Evolutionary conservation across 2,797 vertebrate species (phyloP), one percentile per base, ranked within the genome.

Genomic region (Ataeniobius toweri): DNA sequence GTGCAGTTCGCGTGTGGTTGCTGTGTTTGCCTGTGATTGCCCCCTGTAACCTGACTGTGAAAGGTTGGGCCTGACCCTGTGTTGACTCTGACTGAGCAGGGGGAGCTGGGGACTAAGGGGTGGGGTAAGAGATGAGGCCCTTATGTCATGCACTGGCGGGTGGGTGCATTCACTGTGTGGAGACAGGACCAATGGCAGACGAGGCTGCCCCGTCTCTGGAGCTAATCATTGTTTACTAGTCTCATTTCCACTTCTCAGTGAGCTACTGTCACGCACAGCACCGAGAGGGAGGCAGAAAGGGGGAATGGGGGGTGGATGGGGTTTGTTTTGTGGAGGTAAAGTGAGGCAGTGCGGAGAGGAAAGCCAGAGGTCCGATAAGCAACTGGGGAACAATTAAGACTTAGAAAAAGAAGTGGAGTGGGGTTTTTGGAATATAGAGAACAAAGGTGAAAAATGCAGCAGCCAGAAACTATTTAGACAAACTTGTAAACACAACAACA

Each of bases 181-280:
- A 93, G 91, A 91, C 89, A 76, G 90, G 89, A 90, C 94, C 91
- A 93, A 91, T 90, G 90, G 94, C 89, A 93, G 92, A 93, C 89
- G 77, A 71, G 90, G 83, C 92, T 79, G 86, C 85, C 87, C 86
- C 55, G 78, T 92, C 93, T 95, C 94, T 96, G 96, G 95, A 96
- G 94, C 93, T 95, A 96, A 96, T 96, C 95, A 95, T 93, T 96
- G 93, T 96, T 96, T 96, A 96, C 95, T 95, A 95, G 93, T 94
- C 94, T 96, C 94, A 95, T 95, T 96, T 96, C 96, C 95, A 96
- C 94, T 95, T 95, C 91, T 95, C 94, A 95, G 94, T 89, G 93
- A 96, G 96, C 95, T 96, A 94, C 95, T 96, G 96, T 96, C 95
- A 96, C 95, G 95, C 95, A 96, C 93, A 91, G 93, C 93, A 88